phyloP scores from a whole-genome alignment of 2,113 vertebrate genomes.

The Zosterops japonicus region DNA sequence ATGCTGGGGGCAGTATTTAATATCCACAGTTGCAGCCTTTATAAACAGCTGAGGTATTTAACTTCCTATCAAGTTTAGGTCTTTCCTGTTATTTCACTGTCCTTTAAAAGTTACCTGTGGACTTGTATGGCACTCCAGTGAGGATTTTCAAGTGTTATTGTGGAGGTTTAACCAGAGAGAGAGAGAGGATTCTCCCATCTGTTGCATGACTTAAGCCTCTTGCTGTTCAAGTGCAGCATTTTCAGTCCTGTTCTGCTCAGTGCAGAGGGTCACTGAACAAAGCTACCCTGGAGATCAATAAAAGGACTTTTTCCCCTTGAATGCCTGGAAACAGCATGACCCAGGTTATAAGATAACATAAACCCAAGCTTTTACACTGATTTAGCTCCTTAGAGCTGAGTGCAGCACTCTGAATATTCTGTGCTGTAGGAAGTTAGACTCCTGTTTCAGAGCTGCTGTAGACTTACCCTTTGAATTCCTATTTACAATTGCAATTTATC shows the following conservation, averaged over 20 bases:
- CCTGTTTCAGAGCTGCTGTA: background rate
- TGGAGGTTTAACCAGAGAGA: background rate
- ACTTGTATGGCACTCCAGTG: fast-evolving
- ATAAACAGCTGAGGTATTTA: background rate
- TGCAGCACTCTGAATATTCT: background rate
- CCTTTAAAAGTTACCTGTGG: background rate
- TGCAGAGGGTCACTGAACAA: background rate
- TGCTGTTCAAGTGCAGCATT: background rate
- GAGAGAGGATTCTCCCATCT: background rate
- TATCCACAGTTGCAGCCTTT: background rate
- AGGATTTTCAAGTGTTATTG: background rate
- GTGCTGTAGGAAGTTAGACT: background rate
- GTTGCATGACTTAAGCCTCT: background rate
- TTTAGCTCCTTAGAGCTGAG: background rate
- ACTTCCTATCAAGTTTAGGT: background rate
- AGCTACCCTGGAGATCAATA: background rate
- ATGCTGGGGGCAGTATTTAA: background rate
- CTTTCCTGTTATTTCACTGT: background rate
- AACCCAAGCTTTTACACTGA: background rate
- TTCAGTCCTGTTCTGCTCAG: background rate
- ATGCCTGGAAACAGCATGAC: background rate
- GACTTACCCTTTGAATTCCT: background rate
- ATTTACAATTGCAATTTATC: fast-evolving
- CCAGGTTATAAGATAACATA: background rate
- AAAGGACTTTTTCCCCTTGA: background rate